Evolutionary conservation across 2,113 vertebrate species (phyloP).

Genomic region (Carassius gibelio): DNA sequence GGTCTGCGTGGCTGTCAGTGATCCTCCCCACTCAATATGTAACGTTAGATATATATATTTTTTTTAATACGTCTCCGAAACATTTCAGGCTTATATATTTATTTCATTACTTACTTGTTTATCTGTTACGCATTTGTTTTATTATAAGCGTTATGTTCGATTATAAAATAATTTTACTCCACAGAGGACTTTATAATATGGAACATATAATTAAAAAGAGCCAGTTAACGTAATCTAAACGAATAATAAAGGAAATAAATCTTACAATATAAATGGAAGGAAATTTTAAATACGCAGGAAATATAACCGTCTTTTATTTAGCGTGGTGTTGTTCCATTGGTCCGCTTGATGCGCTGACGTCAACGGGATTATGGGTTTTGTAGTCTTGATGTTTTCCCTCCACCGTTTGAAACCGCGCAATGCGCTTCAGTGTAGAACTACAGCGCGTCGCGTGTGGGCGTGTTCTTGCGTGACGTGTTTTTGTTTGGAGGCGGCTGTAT

Average conservation of each 20-base stretch:
- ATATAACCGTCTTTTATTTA: constrained; percentile 34
- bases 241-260: neutral
- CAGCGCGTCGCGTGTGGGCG: neutral
- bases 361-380: constrained; percentile 54
- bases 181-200: neutral
- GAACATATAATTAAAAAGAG: neutral
- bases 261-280: rapidly evolving
- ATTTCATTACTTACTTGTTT: neutral
- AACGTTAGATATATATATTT: no score
- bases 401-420: neutral
- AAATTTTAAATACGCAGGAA: neutral
- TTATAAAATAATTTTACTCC: neutral
- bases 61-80: neutral
- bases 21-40: neutral
- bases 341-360: neutral
- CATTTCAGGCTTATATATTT: neutral
- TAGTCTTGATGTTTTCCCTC: constrained; percentile 40
- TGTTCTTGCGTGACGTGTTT: neutral
- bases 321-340: constrained; percentile 76
- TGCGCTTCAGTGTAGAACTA: neutral
- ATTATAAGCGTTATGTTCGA: neutral
- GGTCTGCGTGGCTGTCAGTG: neutral
- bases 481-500: constrained; percentile 49
- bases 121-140: no score
- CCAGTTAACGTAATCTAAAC: neutral